These are phyloP conservation scores for Isotomurus palustris DNA, from an alignment of 2,888 invertebrate species.

Conservation along the genomic window DNA sequence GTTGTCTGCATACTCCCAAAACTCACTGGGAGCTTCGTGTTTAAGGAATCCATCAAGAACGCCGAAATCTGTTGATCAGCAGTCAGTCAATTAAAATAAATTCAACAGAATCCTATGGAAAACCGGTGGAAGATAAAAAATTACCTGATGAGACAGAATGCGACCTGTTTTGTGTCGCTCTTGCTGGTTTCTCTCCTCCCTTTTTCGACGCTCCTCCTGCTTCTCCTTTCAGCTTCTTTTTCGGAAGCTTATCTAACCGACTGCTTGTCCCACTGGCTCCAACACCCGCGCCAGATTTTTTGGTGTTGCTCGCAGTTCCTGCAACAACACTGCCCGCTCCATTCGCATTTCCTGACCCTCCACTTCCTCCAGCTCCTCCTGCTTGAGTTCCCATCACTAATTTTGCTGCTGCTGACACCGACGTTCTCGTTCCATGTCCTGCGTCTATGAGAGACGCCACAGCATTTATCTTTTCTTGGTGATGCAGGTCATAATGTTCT, in stretches of 20 bases:
- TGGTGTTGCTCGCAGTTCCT: conserved; percentile 2
- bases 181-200: conserved; percentile 31
- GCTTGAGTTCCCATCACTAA: conserved; percentile 35
- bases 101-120: background rate
- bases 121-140: no score
- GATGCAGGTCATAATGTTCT: conserved; percentile 40
- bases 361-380: conserved; percentile 13
- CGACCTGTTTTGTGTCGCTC: conserved; percentile 36
- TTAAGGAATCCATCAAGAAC: conserved; percentile 23
- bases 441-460: conserved; percentile 39
- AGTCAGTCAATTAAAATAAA: background rate
- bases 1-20: conserved; percentile 91
- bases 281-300: conserved; percentile 23
- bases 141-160: conserved; percentile 37
- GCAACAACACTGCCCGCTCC: background rate
- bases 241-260: conserved; percentile 15
- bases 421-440: conserved; percentile 43
- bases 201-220: conserved; percentile 17
- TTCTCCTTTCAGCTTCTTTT: conserved; percentile 43
- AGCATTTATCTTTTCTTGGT: conserved; percentile 42
- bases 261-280: conserved; percentile 2
- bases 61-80: conserved; percentile 18
- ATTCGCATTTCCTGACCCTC: conserved; percentile 8
- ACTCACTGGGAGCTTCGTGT: conserved; percentile 85
- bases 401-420: conserved; percentile 43